Base-by-base conservation (phyloP, 2,888 invertebrate species). In the Esperia sulphurella region DNA sequence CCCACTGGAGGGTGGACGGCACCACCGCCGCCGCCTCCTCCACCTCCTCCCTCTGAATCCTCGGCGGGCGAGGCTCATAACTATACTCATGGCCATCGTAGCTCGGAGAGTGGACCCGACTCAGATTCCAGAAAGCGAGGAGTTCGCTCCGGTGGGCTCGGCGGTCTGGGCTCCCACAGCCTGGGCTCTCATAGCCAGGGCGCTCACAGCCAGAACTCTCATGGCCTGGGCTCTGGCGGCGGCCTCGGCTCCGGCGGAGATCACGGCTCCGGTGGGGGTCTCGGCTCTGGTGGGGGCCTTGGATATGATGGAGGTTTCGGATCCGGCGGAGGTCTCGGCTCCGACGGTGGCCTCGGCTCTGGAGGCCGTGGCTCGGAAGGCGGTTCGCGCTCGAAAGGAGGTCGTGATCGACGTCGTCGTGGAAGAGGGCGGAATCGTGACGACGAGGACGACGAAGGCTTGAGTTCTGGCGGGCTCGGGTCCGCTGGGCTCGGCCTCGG, bases 111-210 rank as follows among this genome's bases (percentile, higher is more conserved):
- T 71, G 77, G 79, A 74, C 75, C 74, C 71, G 84, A 84, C 78
- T 84, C 85, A 78, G 86, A 86, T 85, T 85, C 83, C 86, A 86
- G 87, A 77, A 85, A 79, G 66, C 82, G 79, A 59, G 82, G 75
- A 59, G 63, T 68, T 68, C 80, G 81, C 55, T 54, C 71, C 44
- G 65, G 68, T 57, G 67, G 70, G 65, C 65, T 9, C 54, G 68
- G 65, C 52, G 62, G 67, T 49, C 65, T 61, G 41, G 71, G 71
- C 62, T 61, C 62, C 47, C 59, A 58, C 44, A 47, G 44, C 41
- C 45, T n/a, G 10, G 43, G 45, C 44, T 45, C 40, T 49, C 68
- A 61, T 41, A 65, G 63, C 48, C 64, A 60, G 41, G 71, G 71
- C 62, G 61, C 62, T 48, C 59, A 58, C 44, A 47, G 46, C 41